Percentiles rank a stretch among this genome's conserved stretches.
Conservation (phyloP, 2,113 vertebrate species). For the Deroptyus accipitrinus region DNA sequence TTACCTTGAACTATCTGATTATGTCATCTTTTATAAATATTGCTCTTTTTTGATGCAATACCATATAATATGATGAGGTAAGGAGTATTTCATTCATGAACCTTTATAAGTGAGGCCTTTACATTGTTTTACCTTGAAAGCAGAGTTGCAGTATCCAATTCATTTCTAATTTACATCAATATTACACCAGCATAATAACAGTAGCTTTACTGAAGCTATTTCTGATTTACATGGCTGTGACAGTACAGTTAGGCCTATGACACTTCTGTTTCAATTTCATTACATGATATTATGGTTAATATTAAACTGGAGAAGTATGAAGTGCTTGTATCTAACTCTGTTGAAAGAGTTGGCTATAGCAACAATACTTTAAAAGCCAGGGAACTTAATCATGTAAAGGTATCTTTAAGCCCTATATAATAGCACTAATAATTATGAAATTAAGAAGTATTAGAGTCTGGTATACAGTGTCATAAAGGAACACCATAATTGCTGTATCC, state of each 20-base stretch:
- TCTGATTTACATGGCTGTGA: conserved; percentile 63
- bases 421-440: background rate
- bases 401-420: conserved; percentile 17
- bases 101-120: conserved; percentile 5
- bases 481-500: background rate
- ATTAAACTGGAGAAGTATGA: conserved; percentile 42
- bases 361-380: conserved; percentile 28
- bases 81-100: background rate
- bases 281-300: conserved; percentile 56
- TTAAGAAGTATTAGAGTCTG: background rate
- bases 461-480: background rate
- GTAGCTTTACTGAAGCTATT: conserved; percentile 41
- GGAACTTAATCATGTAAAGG: conserved; percentile 45
- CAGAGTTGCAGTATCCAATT: conserved; percentile 19
- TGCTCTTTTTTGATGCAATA: background rate
- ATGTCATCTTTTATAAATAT: conserved; percentile 13
- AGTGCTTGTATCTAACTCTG: background rate
- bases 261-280: conserved; percentile 65
- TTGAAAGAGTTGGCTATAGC: conserved; percentile 24
- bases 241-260: conserved; percentile 65
- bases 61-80: background rate
- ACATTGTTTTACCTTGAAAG: background rate
- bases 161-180: conserved; percentile 53
- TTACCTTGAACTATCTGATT: background rate
- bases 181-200: conserved; percentile 50